phyloP scores from a whole-genome alignment of 2,113 vertebrate species.

The Phalacrocorax carbo region DNA sequence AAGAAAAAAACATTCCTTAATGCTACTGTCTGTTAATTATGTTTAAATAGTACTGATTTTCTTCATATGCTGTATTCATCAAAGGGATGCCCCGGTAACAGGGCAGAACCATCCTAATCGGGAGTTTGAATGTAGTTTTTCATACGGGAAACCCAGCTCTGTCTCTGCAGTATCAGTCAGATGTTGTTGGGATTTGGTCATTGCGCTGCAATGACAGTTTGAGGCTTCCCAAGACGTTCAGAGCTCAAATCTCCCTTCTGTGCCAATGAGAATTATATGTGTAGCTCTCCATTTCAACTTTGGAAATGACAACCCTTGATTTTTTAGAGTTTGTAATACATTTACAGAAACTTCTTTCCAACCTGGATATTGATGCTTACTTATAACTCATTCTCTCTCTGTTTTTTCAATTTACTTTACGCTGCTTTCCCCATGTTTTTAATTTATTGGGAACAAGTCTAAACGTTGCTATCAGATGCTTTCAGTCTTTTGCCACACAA shows the following conservation, averaged over 20 bases:
- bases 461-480: neutral
- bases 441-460: constrained; percentile 11
- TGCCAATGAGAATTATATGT: neutral
- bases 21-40: neutral
- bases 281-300: neutral
- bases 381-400: neutral
- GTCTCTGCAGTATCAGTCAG: neutral
- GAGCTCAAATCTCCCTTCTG: neutral
- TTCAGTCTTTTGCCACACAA: neutral
- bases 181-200: neutral
- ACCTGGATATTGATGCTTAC: neutral
- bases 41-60: neutral
- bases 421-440: neutral
- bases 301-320: neutral
- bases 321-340: neutral
- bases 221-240: neutral
- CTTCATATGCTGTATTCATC: neutral
- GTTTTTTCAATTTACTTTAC: neutral
- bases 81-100: neutral
- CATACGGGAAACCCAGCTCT: neutral
- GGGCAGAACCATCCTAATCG: neutral
- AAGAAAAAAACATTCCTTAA: neutral
- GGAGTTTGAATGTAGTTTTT: neutral
- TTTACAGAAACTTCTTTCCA: neutral
- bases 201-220: neutral